These are phyloP conservation scores for Todiramphus chloris DNA, from an alignment of 2,113 vertebrate genomes.

Conservation along the genomic window DNA sequence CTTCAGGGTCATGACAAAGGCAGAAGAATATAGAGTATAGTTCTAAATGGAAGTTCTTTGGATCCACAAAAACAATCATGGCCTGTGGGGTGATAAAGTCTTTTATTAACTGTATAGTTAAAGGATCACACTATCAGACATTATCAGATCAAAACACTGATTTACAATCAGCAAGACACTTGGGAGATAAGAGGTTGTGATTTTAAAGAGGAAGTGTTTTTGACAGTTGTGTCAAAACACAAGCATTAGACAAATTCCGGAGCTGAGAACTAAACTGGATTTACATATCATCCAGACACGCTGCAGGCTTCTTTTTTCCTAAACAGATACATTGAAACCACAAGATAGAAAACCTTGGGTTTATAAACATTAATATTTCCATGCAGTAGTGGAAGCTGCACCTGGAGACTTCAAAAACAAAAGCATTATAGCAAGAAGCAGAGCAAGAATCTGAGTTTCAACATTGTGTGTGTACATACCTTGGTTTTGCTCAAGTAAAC, in stretches of 20 bases:
- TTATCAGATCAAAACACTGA: neutral
- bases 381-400: neutral
- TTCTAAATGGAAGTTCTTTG: constrained; percentile 89
- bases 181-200: neutral
- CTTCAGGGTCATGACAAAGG: constrained; percentile 91
- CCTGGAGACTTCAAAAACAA: neutral
- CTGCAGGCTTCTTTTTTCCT: neutral
- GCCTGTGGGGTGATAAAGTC: constrained; percentile 74
- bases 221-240: neutral
- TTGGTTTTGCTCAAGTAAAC: neutral
- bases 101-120: neutral
- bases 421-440: neutral
- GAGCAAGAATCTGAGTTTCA: neutral
- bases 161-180: neutral
- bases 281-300: neutral
- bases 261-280: neutral
- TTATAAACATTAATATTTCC: neutral
- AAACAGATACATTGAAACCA: neutral
- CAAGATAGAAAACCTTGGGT: neutral
- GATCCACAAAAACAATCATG: constrained; percentile 91
- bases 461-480: neutral
- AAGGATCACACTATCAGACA: neutral
- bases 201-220: neutral
- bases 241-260: neutral
- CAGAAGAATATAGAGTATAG: constrained; percentile 92